Percentiles rank a stretch among this genome's conserved stretches.
phyloP scores from a whole-genome alignment of 2,113 vertebrate species.

The Coptodon bakossiorum region DNA sequence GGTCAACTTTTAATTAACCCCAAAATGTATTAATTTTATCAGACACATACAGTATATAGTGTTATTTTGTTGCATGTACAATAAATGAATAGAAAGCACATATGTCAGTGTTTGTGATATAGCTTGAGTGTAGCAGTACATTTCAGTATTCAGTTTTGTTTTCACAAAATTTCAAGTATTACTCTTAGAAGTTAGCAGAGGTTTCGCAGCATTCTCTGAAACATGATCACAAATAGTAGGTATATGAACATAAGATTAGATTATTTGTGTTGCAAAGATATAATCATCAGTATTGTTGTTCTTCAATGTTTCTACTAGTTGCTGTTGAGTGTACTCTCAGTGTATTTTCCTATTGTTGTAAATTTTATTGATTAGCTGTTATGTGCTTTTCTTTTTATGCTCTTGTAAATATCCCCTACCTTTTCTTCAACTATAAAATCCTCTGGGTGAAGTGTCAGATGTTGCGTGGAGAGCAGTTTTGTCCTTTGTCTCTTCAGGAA shows the following conservation, averaged over 20 bases:
- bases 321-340: background rate
- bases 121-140: rapidly evolving
- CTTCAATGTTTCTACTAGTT: background rate
- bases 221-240: background rate
- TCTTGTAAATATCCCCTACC: background rate
- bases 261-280: background rate
- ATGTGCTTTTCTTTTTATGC: rapidly evolving
- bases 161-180: background rate
- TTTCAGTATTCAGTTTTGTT: background rate
- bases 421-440: background rate
- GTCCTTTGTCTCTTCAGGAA: background rate
- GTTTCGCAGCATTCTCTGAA: background rate
- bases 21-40: background rate
- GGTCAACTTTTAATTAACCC: background rate
- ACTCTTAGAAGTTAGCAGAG: background rate
- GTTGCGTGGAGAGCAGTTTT: background rate
- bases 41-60: background rate
- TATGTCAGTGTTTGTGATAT: background rate
- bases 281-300: background rate
- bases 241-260: background rate
- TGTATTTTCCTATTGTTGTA: background rate
- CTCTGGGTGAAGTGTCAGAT: background rate
- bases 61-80: background rate
- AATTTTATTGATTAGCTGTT: background rate
- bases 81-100: background rate